Conservation (phyloP, 2,113 vertebrate genomes). For the Peromyscus leucopus region DNA sequence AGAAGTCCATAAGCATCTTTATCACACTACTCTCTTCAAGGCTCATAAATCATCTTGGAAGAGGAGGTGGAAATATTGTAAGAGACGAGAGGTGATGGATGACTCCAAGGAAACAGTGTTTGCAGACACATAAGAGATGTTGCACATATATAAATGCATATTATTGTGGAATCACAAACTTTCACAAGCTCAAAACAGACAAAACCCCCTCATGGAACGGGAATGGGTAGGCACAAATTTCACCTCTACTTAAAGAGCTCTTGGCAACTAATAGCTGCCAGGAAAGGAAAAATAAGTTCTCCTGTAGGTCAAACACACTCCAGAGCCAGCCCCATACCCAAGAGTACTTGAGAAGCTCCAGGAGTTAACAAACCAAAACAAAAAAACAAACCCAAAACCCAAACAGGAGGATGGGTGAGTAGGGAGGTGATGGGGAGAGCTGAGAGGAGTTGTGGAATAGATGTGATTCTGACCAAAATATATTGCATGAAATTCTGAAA, state of each 20-base stretch:
- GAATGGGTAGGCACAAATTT: not conserved
- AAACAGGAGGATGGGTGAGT: not conserved
- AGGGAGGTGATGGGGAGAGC: not conserved
- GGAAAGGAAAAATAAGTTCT: not conserved
- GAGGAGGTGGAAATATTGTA: not conserved
- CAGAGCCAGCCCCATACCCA: not conserved
- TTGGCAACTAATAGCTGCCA: not conserved
- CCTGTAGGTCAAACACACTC: not conserved
- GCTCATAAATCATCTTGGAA: not conserved
- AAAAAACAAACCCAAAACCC: not conserved
- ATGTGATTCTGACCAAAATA: not conserved
- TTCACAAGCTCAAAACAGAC: not conserved
- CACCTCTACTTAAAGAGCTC: not conserved
- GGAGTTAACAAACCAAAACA: not conserved
- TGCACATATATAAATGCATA: not conserved
- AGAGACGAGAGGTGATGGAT: not conserved
- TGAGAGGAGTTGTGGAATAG: not conserved
- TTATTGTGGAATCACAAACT: not conserved
- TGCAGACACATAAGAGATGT: not conserved
- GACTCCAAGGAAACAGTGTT: not conserved
- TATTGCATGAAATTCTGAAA: not conserved
- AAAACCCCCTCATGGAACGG: not conserved
- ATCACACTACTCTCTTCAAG: not conserved
- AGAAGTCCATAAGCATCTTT: not conserved
- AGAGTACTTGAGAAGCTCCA: not conserved